These are phyloP conservation scores for Chaetodon auriga DNA, from an alignment of 2,113 vertebrate genomes.

Conservation along the genomic window DNA sequence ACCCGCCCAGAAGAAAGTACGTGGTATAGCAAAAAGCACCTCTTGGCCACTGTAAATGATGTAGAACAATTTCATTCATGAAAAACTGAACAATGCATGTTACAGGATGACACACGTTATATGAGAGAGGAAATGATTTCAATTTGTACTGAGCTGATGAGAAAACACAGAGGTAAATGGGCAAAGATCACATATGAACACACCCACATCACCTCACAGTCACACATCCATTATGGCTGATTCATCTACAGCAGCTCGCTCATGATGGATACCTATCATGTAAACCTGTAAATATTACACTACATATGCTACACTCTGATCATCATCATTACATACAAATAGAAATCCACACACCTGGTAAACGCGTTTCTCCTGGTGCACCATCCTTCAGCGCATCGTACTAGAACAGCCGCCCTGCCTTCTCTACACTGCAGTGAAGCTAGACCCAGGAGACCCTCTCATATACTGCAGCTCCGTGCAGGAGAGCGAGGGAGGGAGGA, in stretches of 20 bases:
- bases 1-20: neutral
- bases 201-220: constrained; percentile 48
- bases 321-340: constrained; percentile 3
- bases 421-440: constrained; percentile 84
- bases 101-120: neutral
- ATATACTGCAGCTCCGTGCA: constrained; percentile 79
- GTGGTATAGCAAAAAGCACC: neutral
- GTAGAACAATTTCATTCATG: neutral
- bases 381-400: constrained; percentile 85
- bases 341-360: constrained; percentile 83
- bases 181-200: constrained; percentile 40
- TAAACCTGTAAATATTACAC: constrained; percentile 32
- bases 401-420: constrained; percentile 76
- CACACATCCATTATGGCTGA: constrained; percentile 58
- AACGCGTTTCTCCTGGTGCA: constrained; percentile 87
- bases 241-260: constrained; percentile 52
- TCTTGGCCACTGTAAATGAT: neutral
- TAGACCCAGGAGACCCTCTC: constrained; percentile 82
- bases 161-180: constrained; percentile 5
- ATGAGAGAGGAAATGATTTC: neutral
- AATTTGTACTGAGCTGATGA: constrained; percentile 4
- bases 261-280: constrained; percentile 43
- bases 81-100: neutral
- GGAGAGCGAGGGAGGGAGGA: constrained; percentile 52
- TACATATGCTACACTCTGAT: neutral